Evolutionary conservation across 2,888 invertebrate species (phyloP), one percentile per base, ranked within the genome.

Genomic region (Agrenia bidenticulata): DNA sequence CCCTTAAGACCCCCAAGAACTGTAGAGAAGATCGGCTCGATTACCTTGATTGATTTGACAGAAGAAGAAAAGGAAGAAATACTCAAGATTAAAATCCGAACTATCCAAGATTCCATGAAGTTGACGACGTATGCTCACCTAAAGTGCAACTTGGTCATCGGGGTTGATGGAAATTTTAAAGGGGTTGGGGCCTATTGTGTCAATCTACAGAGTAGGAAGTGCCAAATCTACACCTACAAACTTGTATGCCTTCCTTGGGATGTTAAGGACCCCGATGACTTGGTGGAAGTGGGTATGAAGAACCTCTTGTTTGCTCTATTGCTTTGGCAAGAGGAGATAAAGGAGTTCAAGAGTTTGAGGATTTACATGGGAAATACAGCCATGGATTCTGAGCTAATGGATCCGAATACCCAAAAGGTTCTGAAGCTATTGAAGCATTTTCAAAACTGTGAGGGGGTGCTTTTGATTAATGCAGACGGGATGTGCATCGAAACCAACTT

Each of bases 301-400:
- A 69, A 69, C 32, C 51, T 63, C 1, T 37, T 66, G n/a, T 69
- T 69, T 42, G 69, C 69, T 4, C 21, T 69, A 21, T 56, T 66
- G 37, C 45, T 69, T 2, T 69, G 69, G 69, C 41, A 39, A 50
- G 50, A 53, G 1, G 51, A 50, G 27, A 66, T 69, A 42, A 17
- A 17, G 7, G 17, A 37, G 13, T 32, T 27, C 2, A 51, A 45
- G 19, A 51, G 39, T 15, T 15, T 57, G 11, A 21, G 17, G 7
- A 27, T 62, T 41, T 66, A 62, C 41, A 53, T 54, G 2, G 53
- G 54, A n/a, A 58, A 37, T 42, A 26, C 26, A 17, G 56, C 56
- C 1, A 19, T 23, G 7, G 39, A 37, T n/a, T 2, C 37, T 9
- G 54, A 64, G 2, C 5, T 4, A 32, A 11, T 4, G 4, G 32